Evolutionary conservation across 2,797 vertebrate genomes (phyloP), one percentile per base, ranked within the genome.

Genomic region (Centropyge bicolor): DNA sequence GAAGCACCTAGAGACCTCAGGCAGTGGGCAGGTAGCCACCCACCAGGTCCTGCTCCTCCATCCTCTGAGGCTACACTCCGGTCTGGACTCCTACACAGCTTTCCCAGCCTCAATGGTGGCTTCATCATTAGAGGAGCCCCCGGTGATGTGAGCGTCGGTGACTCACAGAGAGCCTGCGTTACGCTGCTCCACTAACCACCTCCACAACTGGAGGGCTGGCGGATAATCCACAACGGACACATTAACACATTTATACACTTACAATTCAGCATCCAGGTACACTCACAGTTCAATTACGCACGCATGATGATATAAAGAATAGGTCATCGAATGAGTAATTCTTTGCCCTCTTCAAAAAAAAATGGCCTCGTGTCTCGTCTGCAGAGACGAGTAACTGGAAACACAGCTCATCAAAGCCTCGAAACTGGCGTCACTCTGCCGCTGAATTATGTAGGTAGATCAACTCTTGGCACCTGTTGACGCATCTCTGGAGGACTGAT

Each of bases 51-150:
- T 22, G 52, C 63, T 51, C 79, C 80, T 80, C 73, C 74, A 45
- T 71, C 71, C 82, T 49, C 63, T 70, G 69, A 71, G 82, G 78
- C 82, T 84, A 73, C 74, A 35, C 88, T 84, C 63, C 27, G 78
- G 78, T 74, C 84, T 84, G 80, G 69, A 89, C 88, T 80, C 90
- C 89, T 48, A 88, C 91, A 65, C 88, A 75, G 62, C 49, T 49
- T 73, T 56, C 38, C 66, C 66, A 49, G 67, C 84, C 64, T 83
- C 82, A 51, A 4, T 52, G 57, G 82, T 67, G 86, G 78, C 76
- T 84, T 62, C 73, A 59, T 88, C 70, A 73, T 77, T 66, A 81
- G 74, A 70, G 20, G 73, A 78, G 75, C 80, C 79, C 84, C 71
- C 3, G 66, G 57, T 80, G 84, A 84, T 86, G 81, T 54, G 70